Base-by-base conservation (phyloP, 2,888 invertebrate genomes). In the Shargacucullia verbasci region DNA sequence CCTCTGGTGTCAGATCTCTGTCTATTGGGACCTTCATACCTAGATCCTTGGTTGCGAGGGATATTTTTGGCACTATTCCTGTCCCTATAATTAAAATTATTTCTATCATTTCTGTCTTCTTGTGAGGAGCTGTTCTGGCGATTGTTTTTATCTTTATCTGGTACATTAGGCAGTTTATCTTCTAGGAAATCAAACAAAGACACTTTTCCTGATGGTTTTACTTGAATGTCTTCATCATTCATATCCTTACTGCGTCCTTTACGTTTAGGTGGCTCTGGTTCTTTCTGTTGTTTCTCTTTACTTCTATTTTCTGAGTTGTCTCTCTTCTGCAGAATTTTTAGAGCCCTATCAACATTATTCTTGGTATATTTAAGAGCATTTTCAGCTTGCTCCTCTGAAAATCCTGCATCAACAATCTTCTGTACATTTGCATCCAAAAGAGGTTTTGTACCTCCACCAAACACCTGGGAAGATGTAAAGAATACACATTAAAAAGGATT, bases 141-240 rank as follows among this genome's bases (percentile, higher is more conserved):
- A 67, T 70, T 88, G 59, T 79, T 89, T 63, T 82, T 90, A 53
- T 89, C 93, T 52, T 86, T 91, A 50, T 95, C 95, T 37, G 92
- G 87, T 58, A 95, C 95, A 69, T 91, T 90, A 39, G 96, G 96
- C 41, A 98, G 89, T 89, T 97, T 98, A 78, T 97, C 96, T 83
- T 97, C 97, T 8, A 98, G 94, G 83, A 97, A 98, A 85, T 97
- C 97, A 86, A 97, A 98, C 2, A 98, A 88, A 0, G 97, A 97
- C 1, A 97, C 96, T 88, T 96, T 97, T 39, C 96, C 96, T 10
- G 97, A 96, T 0, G 98, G 97, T 85, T 97, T 97, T 7, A 95
- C 94, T 1, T 94, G 94, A 31, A 94, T 92, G 59, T 95, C 95
- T 38, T 95, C 95, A 61, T 95, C 95, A 53, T 84, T 91, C 20